Evolutionary conservation across 2,888 invertebrate species (phyloP).

Genomic region (Dorcus parallelipipedus): DNA sequence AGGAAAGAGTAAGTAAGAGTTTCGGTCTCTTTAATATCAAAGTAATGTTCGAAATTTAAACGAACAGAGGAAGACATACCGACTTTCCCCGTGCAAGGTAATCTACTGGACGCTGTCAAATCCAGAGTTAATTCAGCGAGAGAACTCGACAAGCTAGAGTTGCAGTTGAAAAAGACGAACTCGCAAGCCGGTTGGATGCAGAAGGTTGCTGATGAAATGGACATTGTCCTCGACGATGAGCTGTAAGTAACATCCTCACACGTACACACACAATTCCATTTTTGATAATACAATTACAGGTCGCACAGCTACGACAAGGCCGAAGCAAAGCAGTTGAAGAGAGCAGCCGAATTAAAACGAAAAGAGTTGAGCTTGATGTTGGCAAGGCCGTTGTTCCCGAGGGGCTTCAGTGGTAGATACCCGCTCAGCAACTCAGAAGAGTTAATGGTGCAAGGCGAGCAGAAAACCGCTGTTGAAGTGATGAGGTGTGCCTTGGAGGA

Average conservation of each 20-base stretch:
- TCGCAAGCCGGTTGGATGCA: slow-evolving; percentile 81
- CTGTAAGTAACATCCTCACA: slow-evolving; percentile 25
- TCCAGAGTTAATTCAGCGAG: slow-evolving; percentile 73
- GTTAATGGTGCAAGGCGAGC: slow-evolving; percentile 30
- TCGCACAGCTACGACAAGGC: slow-evolving; percentile 33
- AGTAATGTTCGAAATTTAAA: too few species aligned
- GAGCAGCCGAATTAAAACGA: slow-evolving; percentile 50
- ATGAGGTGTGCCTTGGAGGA: slow-evolving; percentile 54
- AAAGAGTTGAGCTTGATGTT: slow-evolving; percentile 55
- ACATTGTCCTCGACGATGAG: slow-evolving; percentile 81
- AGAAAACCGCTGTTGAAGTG: slow-evolving; percentile 51
- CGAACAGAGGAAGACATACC: slow-evolving; percentile 74
- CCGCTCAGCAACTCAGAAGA: slow-evolving; percentile 43
- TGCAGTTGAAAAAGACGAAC: slow-evolving; percentile 60
- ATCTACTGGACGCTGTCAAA: slow-evolving; percentile 62
- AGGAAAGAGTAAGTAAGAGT: slow-evolving; percentile 66
- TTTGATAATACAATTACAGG: background rate
- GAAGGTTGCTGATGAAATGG: slow-evolving; percentile 84
- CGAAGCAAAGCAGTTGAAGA: slow-evolving; percentile 36
- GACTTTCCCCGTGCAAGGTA: slow-evolving; percentile 72
- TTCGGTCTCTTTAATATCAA: too few species aligned
- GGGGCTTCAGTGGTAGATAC: slow-evolving; percentile 65
- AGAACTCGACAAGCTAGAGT: slow-evolving; percentile 74
- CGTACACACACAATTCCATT: slow-evolving; percentile 18
- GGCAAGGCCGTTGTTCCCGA: slow-evolving; percentile 62